Evolutionary conservation across 2,888 invertebrate species (phyloP).

Genomic region (Rhorus exstirpatorius): DNA sequence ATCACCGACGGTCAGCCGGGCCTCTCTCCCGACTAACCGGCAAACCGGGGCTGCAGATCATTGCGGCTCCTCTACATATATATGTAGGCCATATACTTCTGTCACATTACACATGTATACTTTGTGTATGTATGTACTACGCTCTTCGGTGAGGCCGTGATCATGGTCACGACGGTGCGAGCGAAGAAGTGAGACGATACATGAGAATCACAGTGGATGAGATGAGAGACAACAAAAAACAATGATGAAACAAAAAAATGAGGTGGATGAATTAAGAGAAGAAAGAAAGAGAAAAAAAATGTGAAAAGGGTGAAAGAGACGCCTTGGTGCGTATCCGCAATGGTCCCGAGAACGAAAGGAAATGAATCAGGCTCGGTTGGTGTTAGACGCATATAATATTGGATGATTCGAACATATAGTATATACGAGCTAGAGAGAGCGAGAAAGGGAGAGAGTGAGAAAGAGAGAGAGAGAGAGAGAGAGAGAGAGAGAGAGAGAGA

Average conservation of each 20-base stretch:
- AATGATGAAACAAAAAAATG: conserved; percentile 6
- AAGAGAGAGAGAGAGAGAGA: no score
- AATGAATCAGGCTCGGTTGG: conserved; percentile 37
- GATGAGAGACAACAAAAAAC: conserved; percentile 1
- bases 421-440: no score
- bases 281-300: conserved; percentile 19
- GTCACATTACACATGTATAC: conserved; percentile 62
- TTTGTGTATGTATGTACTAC: conserved; percentile 1
- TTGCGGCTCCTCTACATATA: conserved; percentile 57
- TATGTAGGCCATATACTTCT: conserved; percentile 66
- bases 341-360: conserved; percentile 13
- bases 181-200: conserved; percentile 43
- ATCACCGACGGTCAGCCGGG: conserved; percentile 72
- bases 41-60: conserved; percentile 64
- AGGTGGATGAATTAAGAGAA: background rate
- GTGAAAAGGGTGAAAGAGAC: conserved; percentile 27
- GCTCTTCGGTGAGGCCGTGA: conserved; percentile 15
- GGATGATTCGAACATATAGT: conserved; percentile 17
- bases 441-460: no score
- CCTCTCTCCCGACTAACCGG: conserved; percentile 61
- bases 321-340: conserved; percentile 2
- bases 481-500: no score
- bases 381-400: no score
- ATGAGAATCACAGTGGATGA: conserved; percentile 50
- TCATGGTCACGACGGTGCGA: conserved; percentile 45